Base-by-base conservation (phyloP, 1,140 invertebrate genomes). In the Philotrypesis tridentata region DNA sequence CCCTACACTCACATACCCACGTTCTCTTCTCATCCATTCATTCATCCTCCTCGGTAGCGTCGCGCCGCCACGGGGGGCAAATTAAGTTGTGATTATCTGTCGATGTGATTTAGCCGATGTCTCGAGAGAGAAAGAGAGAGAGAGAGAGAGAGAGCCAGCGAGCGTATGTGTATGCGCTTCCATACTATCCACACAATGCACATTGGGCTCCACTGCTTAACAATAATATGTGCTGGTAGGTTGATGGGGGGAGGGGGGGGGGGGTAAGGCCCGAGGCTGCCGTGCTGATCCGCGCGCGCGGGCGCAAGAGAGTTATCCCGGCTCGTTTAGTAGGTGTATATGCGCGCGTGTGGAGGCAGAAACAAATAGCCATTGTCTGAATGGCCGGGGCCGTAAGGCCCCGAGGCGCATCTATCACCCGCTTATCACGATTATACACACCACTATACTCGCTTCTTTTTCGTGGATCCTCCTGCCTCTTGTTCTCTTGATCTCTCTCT, bases 1-100 rank as follows among this genome's bases (percentile, higher is more conserved):
- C 21, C 7, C 5, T 17, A 17, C 37, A 14, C 12, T 0, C 12
- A 3, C 11, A 55, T n/a, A 55, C 5, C 11, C 17, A 48, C 43
- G 43, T 17, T 48, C 48, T 4, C 48, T 21, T 67, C 31, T 48
- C 65, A 75, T 65, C 48, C 84, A 76, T 83, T 83, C 55, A 83
- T 85, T 65, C 61, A 25, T 27, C 61, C 61, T 65, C 7, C 61
- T 65, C 61, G 79, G 40, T 43, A 55, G 48, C 67, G 74, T 80
- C 84, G 85, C 84, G 83, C 85, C 85, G 33, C 90, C 60, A 85
- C 89, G 85, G 91, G 91, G 87, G 89, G 91, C 85, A 90, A 91
- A 92, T 92, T 92, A 91, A 91, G 89, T 91, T 91, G 89, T 90
- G 90, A 91, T 92, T 91, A 92, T 92, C 89, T 90, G 90, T 91